phyloP scores from a whole-genome alignment of 2,797 vertebrate species.

The Hydrophis major region DNA sequence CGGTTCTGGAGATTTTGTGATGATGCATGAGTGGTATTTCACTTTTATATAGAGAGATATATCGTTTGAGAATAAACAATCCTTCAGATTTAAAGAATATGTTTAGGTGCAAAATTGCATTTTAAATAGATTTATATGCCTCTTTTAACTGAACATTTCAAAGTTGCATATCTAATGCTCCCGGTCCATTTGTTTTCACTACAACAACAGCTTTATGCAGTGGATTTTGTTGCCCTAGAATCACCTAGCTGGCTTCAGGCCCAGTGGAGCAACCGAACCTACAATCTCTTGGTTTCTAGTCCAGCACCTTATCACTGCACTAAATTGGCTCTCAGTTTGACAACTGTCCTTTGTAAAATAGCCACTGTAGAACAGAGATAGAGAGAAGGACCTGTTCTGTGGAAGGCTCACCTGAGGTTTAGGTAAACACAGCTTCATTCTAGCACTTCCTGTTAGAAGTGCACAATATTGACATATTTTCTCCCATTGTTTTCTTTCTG shows the following conservation, averaged over 20 bases:
- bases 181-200: background rate
- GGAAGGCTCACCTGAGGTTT: background rate
- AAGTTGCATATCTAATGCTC: background rate
- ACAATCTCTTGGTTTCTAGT: background rate
- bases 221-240: background rate
- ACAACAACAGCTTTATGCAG: background rate
- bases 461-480: background rate
- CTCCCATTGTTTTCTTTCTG: background rate
- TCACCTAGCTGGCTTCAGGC: background rate
- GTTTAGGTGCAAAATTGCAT: background rate
- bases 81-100: background rate
- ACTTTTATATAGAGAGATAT: no score
- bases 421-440: background rate
- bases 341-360: background rate
- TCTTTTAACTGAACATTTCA: background rate
- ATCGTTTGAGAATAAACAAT: background rate
- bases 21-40: no score
- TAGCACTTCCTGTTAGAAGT: conserved; percentile 38
- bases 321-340: background rate
- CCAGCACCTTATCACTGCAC: background rate
- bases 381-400: background rate
- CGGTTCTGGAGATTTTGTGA: no score
- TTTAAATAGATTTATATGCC: background rate
- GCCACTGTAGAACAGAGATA: background rate
- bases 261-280: background rate